phyloP scores from a whole-genome alignment of 2,113 vertebrate species.

The Sprattus sprattus region DNA sequence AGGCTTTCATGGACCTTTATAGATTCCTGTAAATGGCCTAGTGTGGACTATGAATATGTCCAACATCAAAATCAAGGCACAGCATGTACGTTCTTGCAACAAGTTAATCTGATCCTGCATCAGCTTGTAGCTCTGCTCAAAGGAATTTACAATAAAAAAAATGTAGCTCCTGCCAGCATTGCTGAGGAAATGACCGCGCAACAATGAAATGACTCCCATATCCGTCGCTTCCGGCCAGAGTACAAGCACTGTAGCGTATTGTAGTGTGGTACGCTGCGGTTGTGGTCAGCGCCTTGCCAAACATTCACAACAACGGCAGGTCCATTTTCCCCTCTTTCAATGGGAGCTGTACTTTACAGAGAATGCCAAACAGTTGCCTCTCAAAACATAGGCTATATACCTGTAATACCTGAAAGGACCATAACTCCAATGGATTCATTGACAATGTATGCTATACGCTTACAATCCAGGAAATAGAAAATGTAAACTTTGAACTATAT shows the following conservation, averaged over 20 bases:
- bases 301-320: neutral
- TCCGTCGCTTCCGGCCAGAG: neutral
- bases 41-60: neutral
- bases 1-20: neutral
- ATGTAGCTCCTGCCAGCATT: neutral
- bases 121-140: neutral
- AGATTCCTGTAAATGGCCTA: neutral
- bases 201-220: conserved; percentile 13
- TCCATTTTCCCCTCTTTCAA: neutral
- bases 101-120: neutral
- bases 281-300: neutral
- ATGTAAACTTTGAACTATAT: neutral
- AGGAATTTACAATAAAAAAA: neutral
- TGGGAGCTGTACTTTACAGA: neutral
- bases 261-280: neutral
- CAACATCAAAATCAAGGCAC: neutral
- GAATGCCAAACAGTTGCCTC: neutral
- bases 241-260: neutral
- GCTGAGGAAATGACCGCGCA: conserved; percentile 15
- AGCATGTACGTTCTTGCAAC: neutral
- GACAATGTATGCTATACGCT: neutral
- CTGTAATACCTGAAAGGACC: neutral
- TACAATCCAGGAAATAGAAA: neutral
- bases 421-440: neutral
- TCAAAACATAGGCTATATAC: neutral